Conservation (phyloP, 2,888 invertebrate species). For the Latrodectus elegans region DNA sequence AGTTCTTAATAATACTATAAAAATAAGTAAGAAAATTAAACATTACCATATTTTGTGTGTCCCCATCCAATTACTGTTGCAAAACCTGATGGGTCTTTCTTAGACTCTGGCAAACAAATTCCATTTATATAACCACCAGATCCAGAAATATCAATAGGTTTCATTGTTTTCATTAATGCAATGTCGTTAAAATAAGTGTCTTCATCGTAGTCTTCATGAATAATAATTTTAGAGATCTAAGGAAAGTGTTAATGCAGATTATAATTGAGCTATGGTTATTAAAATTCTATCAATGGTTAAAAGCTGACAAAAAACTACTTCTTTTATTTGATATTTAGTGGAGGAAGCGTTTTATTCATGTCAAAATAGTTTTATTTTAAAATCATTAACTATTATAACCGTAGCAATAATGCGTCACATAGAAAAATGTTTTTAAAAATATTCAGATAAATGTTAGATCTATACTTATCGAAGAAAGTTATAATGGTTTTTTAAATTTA, state of each 20-base stretch:
- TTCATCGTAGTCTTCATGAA: constrained; percentile 49
- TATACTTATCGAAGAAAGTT: background rate
- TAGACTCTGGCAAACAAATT: constrained; percentile 60
- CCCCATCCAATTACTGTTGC: constrained; percentile 71
- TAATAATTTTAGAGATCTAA: constrained; percentile 48
- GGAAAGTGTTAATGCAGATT: background rate
- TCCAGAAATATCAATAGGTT: constrained; percentile 49
- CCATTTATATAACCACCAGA: constrained; percentile 55
- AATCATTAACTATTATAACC: background rate
- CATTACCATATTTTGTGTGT: constrained; percentile 30
- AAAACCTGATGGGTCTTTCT: constrained; percentile 59
- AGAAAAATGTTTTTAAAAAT: no score
- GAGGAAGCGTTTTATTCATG: background rate
- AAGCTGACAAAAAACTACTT: background rate
- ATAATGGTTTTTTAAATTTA: no score
- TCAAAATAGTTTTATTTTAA: background rate
- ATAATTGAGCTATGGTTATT: no score
- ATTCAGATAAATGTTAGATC: no score
- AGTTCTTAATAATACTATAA: no score
- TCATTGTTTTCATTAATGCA: constrained; percentile 58
- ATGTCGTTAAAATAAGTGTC: constrained; percentile 56
- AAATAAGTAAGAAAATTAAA: background rate
- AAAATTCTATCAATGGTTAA: background rate
- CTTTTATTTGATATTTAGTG: background rate
- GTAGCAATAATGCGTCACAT: background rate